phyloP scores from a whole-genome alignment of 1,140 invertebrate species.

The Oscheius sp. region DNA sequence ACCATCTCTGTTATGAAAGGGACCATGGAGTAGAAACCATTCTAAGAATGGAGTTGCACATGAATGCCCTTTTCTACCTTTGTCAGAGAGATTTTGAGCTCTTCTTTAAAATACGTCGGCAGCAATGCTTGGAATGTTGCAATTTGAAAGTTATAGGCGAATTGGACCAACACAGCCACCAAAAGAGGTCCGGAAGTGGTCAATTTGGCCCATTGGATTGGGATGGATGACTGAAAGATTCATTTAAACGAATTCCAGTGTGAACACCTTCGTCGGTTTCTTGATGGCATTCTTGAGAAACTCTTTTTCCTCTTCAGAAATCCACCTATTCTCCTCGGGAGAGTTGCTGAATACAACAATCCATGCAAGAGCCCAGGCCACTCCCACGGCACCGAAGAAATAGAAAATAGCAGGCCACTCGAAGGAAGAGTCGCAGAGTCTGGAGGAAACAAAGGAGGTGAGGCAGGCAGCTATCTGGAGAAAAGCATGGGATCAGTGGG shows the following conservation, averaged over 20 bases:
- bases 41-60: neutral
- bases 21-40: conserved; percentile 18
- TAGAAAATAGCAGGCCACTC: conserved; percentile 35
- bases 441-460: conserved; percentile 14
- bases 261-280: neutral
- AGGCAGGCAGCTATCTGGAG: neutral
- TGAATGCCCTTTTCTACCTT: neutral
- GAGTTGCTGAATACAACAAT: conserved; percentile 9
- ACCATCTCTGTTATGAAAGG: conserved; percentile 21
- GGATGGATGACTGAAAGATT: neutral
- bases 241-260: too few species aligned
- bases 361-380: conserved; percentile 7
- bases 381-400: conserved; percentile 22
- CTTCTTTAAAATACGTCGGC: conserved; percentile 20
- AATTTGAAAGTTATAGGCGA: conserved; percentile 6
- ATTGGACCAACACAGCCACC: conserved; percentile 1
- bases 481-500: too few species aligned
- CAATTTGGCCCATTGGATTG: conserved; percentile 12
- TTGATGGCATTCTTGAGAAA: conserved; percentile 3
- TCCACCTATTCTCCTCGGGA: conserved; percentile 25
- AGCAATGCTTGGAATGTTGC: conserved; percentile 14
- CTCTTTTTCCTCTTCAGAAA: conserved; percentile 32
- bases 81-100: neutral
- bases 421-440: conserved; percentile 15
- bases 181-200: neutral